These are phyloP conservation scores for Carposina sasakii DNA, from an alignment of 1,140 invertebrate genomes.

Conservation along the genomic window DNA sequence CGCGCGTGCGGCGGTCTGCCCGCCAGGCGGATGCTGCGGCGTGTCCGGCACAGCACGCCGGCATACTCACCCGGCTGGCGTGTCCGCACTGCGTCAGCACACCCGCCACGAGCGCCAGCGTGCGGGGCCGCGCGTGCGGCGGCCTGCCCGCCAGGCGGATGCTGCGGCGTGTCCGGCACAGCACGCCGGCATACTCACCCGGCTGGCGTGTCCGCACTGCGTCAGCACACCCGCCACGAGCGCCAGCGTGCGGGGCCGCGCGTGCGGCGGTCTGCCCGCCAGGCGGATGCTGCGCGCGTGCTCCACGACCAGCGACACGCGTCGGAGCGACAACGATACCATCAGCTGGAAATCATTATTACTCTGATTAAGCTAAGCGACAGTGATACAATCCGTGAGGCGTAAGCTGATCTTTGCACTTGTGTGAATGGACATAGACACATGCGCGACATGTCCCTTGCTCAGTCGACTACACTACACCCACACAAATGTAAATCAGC, in stretches of 20 bases:
- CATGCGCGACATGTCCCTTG: too few species aligned
- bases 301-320: constrained; percentile 78
- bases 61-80: constrained; percentile 76
- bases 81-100: constrained; percentile 77
- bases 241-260: constrained; percentile 75
- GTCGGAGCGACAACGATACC: constrained; percentile 80
- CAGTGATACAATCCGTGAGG: too few species aligned
- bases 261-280: constrained; percentile 77
- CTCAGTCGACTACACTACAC: too few species aligned
- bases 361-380: not conserved
- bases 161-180: too few species aligned
- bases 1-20: constrained; percentile 75
- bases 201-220: constrained; percentile 76
- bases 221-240: constrained; percentile 79
- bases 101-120: constrained; percentile 77
- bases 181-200: too few species aligned
- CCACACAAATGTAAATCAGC: too few species aligned
- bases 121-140: constrained; percentile 75
- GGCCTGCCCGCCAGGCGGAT: constrained; percentile 78
- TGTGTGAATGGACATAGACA: too few species aligned
- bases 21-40: too few species aligned
- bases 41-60: too few species aligned
- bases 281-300: constrained; percentile 79
- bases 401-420: too few species aligned
- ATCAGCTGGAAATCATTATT: constrained; percentile 59